phyloP scores from a whole-genome alignment of 2,113 vertebrate species.

The Paradoxurus hermaphroditus region DNA sequence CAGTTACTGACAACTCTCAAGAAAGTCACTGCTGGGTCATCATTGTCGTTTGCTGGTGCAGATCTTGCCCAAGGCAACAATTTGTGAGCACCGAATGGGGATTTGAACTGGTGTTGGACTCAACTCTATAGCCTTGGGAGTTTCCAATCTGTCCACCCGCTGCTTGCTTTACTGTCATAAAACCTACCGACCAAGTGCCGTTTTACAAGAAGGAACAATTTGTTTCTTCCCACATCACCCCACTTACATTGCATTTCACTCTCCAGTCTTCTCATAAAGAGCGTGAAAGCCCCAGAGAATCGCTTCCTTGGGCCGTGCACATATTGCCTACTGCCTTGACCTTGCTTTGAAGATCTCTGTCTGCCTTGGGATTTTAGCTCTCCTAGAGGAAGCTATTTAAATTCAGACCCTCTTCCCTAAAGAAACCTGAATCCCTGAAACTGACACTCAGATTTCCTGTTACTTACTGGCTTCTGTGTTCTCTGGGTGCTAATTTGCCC shows the following conservation, averaged over 20 bases:
- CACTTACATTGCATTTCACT: too few species aligned
- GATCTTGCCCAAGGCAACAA: neutral
- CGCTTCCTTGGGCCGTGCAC: neutral
- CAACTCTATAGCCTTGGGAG: neutral
- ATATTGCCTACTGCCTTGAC: conserved; percentile 41
- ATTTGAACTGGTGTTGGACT: neutral
- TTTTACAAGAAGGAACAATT: neutral
- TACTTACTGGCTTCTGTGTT: conserved; percentile 70
- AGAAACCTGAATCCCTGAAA: conserved; percentile 74
- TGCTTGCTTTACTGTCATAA: neutral
- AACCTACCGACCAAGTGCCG: neutral
- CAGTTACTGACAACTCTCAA: too few species aligned
- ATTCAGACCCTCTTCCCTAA: conserved; percentile 64
- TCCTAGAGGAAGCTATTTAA: conserved; percentile 70
- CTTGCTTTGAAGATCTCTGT: conserved; percentile 65
- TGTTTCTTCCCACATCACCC: neutral
- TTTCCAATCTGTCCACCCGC: neutral
- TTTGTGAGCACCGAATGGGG: neutral
- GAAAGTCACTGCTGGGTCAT: too few species aligned
- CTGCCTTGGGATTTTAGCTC: conserved; percentile 61
- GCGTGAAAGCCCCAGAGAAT: neutral
- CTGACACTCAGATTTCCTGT: conserved; percentile 72
- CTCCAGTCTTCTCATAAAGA: neutral
- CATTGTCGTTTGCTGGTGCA: neutral
- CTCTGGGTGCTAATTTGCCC: conserved; percentile 75